Conservation (phyloP, 2,888 invertebrate species). For the Oscheius sp. region DNA sequence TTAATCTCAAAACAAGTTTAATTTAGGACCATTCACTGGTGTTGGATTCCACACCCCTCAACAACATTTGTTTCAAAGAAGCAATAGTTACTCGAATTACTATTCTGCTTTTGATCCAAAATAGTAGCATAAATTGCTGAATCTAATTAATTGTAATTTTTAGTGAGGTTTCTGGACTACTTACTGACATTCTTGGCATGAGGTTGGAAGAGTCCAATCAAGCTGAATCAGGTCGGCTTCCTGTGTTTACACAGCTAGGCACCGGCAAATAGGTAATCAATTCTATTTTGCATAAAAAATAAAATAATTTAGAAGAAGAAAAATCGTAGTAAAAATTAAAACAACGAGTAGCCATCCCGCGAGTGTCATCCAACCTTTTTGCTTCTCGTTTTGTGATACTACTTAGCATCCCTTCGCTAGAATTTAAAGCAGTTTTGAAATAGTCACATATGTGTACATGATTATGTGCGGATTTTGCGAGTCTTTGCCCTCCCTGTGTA, state of each 20-base stretch:
- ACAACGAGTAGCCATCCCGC: slow-evolving; percentile 21
- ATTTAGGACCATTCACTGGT: slow-evolving; percentile 28
- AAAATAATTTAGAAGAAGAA: too few species aligned
- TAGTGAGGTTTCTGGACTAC: slow-evolving; percentile 37
- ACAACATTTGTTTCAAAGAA: not conserved
- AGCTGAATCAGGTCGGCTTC: slow-evolving; percentile 44
- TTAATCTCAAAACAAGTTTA: not conserved
- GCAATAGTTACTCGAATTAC: not conserved
- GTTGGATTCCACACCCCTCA: slow-evolving; percentile 29
- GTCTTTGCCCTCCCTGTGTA: slow-evolving; percentile 22
- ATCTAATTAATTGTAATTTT: slow-evolving; percentile 22
- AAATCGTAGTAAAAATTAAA: not conserved
- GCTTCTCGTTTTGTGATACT: not conserved
- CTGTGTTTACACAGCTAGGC: slow-evolving; percentile 55
- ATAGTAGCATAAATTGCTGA: not conserved
- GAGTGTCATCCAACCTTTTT: slow-evolving; percentile 14
- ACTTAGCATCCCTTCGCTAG: slow-evolving; percentile 13
- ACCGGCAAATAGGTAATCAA: slow-evolving; percentile 40
- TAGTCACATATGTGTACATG: slow-evolving; percentile 26
- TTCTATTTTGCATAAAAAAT: not conserved
- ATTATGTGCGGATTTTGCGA: slow-evolving; percentile 1
- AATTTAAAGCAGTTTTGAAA: slow-evolving; percentile 7
- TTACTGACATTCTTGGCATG: slow-evolving; percentile 35
- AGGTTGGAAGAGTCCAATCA: slow-evolving; percentile 22
- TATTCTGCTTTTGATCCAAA: slow-evolving; percentile 20